Conservation (phyloP, 2,797 vertebrate species). For the Distichodus sexfasciatus region DNA sequence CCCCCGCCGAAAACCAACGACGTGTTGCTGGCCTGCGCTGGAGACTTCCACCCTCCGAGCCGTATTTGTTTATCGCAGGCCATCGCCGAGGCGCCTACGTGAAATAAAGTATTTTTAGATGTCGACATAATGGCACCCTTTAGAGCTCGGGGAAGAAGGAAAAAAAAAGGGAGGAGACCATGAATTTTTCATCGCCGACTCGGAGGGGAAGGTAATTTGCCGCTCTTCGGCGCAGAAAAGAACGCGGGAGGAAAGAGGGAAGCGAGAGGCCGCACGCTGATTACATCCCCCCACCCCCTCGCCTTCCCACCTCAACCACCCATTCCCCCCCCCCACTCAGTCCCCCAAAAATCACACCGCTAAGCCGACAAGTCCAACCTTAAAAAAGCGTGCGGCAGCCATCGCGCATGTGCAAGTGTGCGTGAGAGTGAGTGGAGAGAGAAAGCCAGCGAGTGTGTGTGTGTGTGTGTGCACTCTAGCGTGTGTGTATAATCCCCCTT, state of each 20-base stretch:
- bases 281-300: not conserved
- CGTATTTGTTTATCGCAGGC: conserved; percentile 41
- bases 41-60: conserved; percentile 21
- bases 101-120: conserved; percentile 51
- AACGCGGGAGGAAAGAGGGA: not conserved
- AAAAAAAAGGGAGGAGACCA: conserved; percentile 48
- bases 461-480: conserved; percentile 11
- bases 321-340: not conserved
- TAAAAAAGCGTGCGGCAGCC: not conserved
- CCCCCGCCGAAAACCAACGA: conserved; percentile 11
- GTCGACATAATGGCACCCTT: conserved; percentile 52
- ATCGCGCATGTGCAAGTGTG: conserved; percentile 11
- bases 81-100: conserved; percentile 35
- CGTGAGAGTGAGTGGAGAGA: no score
- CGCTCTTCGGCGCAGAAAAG: conserved; percentile 36
- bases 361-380: conserved; percentile 22
- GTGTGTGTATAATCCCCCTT: conserved; percentile 41
- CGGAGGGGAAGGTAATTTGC: conserved; percentile 51
- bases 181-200: conserved; percentile 56
- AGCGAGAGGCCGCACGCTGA: conserved; percentile 16
- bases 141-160: conserved; percentile 41
- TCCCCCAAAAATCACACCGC: conserved; percentile 6
- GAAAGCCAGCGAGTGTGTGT: no score
- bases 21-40: conserved; percentile 25
- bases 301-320: no score